phyloP scores from a whole-genome alignment of 2,888 invertebrate genomes.

The Dynastes hyllus region DNA sequence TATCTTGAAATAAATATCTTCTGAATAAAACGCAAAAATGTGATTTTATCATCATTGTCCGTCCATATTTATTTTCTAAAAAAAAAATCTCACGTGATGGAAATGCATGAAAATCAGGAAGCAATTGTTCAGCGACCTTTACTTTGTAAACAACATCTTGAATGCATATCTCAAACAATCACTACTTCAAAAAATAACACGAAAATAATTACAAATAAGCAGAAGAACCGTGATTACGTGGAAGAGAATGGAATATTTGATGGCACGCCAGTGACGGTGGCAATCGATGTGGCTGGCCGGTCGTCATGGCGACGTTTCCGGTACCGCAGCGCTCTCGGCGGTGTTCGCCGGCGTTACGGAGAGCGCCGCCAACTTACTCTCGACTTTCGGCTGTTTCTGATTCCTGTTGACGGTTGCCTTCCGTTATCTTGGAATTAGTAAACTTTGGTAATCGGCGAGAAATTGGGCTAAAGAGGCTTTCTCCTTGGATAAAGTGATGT shows the following conservation, averaged over 20 bases:
- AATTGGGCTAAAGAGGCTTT: too few species aligned
- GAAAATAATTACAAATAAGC: neutral
- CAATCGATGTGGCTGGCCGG: constrained; percentile 79
- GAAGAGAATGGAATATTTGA: constrained; percentile 19
- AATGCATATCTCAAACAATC: too few species aligned
- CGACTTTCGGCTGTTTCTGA: neutral
- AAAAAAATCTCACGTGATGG: too few species aligned
- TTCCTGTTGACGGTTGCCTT: neutral
- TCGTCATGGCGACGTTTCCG: constrained; percentile 81
- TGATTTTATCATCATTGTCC: too few species aligned
- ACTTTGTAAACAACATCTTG: too few species aligned
- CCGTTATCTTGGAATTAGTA: neutral
- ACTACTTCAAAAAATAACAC: neutral
- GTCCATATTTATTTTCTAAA: too few species aligned
- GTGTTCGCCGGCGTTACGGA: constrained; percentile 50
- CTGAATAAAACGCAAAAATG: too few species aligned
- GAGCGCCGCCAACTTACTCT: constrained; percentile 24
- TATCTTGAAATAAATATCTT: too few species aligned
- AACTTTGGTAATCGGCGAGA: neutral
- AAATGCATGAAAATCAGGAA: too few species aligned
- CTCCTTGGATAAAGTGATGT: too few species aligned
- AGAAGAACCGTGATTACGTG: neutral
- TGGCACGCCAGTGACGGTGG: constrained; percentile 64
- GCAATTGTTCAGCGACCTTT: too few species aligned
- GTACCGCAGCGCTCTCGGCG: constrained; percentile 69